These are phyloP conservation scores for Mythimna albipuncta DNA, from an alignment of 2,888 invertebrate species.

Conservation along the genomic window DNA sequence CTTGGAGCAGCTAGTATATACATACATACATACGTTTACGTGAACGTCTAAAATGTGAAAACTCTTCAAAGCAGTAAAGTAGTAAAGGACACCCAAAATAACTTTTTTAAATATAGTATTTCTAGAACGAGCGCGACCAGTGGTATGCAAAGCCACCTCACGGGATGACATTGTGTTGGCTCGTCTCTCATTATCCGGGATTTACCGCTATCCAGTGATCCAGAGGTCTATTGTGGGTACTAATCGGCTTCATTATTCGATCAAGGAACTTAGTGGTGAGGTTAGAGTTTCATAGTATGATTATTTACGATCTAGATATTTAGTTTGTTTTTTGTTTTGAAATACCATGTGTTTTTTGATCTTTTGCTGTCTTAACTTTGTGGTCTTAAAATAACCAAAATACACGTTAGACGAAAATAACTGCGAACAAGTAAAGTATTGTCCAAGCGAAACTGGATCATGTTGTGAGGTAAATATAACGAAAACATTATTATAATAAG, in stretches of 20 bases:
- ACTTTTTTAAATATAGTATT: not conserved
- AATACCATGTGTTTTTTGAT: not conserved
- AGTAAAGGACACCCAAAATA: not conserved
- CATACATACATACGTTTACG: too few species aligned
- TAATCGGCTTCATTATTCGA: constrained; percentile 16
- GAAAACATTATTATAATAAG: too few species aligned
- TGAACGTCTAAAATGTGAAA: too few species aligned
- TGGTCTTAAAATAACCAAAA: not conserved
- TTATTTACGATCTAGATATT: not conserved
- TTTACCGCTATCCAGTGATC: constrained; percentile 13
- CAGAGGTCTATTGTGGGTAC: not conserved
- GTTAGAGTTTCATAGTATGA: not conserved
- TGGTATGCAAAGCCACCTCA: not conserved
- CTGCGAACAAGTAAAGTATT: too few species aligned
- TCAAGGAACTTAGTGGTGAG: not conserved
- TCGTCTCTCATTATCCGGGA: constrained; percentile 35
- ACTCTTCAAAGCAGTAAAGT: too few species aligned
- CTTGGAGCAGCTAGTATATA: too few species aligned
- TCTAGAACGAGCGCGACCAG: not conserved
- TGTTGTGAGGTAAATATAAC: too few species aligned
- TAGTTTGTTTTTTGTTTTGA: not conserved
- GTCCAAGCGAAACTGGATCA: too few species aligned
- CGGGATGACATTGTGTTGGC: not conserved
- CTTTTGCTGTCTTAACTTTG: not conserved
- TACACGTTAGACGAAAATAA: too few species aligned